Base-by-base conservation (phyloP, 1,140 invertebrate genomes). In the Antheraea mylitta region DNA sequence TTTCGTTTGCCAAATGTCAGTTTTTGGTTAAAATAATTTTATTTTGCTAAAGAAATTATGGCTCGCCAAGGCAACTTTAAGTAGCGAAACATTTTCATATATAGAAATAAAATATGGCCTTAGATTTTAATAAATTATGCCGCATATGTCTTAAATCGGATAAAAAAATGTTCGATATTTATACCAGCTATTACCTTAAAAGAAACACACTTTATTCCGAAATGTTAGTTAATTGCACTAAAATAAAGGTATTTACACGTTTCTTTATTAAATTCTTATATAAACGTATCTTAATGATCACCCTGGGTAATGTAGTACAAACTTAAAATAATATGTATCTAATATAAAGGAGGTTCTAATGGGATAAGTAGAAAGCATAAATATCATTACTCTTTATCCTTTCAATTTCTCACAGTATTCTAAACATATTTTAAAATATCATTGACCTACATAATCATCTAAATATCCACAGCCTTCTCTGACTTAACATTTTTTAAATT, bases 121-220 rank as follows among this genome's bases (percentile, higher is more conserved):
- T 87, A 79, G 82, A 90, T 75, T 82, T 89, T 64, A 73, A 79
- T 64, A 76, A 73, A 74, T 83, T 88, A 68, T 89, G 87, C 78
- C 77, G 87, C 68, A 76, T 88, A 58, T 91, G 89, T 70, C 79
- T 90, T 2, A 72, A 81, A 74, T 66, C 77, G 11, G 77, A 79
- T 67, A 81, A 80, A 82, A 60, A 75, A 72, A 78, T 73, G 60
- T 85, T 73, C 16, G 83, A 91, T 82, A 86, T 91, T 78, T 90
- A 79, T 67, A 87, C 79, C 9, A 78, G 74, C 78, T 85, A 76
- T 83, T 86, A 81, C 77, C 63, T 71, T 61, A 89, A 89, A 82
- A 80, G 73, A 60, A 87, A 86, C 61, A 82, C 72, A 42, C 75
- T 84, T 36, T 89, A 87, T 66, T 72, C 74, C 45, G 84, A 90